These are phyloP conservation scores for Elaphurus davidianus DNA, from an alignment of 2,113 vertebrate species.

Conservation along the genomic window DNA sequence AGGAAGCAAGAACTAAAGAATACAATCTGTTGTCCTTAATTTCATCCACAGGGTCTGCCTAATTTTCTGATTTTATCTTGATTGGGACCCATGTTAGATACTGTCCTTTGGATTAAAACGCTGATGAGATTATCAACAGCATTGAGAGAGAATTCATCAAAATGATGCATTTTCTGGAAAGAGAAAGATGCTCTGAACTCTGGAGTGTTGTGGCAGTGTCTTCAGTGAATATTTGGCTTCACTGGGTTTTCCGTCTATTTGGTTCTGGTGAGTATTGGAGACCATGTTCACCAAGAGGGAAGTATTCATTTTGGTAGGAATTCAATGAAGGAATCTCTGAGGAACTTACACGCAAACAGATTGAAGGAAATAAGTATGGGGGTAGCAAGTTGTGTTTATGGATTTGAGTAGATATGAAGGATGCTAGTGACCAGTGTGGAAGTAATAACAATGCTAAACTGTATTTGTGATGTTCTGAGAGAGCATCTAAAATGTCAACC, in stretches of 20 bases:
- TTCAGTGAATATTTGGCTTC: not conserved
- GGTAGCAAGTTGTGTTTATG: not conserved
- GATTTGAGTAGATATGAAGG: not conserved
- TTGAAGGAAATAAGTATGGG: not conserved
- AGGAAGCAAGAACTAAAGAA: not conserved
- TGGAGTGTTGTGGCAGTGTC: not conserved
- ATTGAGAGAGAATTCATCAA: not conserved
- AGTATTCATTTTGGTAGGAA: not conserved
- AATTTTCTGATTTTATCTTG: not conserved
- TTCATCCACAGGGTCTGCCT: not conserved
- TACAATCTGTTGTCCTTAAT: not conserved
- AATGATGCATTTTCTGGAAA: not conserved
- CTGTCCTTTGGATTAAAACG: not conserved
- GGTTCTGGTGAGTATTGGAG: not conserved
- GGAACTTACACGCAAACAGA: not conserved
- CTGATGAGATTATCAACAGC: not conserved
- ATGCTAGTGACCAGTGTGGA: not conserved
- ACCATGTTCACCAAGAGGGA: not conserved
- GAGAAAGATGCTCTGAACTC: not conserved
- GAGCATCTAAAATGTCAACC: not conserved
- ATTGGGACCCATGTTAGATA: not conserved
- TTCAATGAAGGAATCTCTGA: not conserved
- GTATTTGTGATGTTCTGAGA: not conserved
- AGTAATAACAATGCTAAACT: not conserved
- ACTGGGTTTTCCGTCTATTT: not conserved